Base-by-base conservation (phyloP, 2,888 invertebrate species). In the Lobophora halterata region DNA sequence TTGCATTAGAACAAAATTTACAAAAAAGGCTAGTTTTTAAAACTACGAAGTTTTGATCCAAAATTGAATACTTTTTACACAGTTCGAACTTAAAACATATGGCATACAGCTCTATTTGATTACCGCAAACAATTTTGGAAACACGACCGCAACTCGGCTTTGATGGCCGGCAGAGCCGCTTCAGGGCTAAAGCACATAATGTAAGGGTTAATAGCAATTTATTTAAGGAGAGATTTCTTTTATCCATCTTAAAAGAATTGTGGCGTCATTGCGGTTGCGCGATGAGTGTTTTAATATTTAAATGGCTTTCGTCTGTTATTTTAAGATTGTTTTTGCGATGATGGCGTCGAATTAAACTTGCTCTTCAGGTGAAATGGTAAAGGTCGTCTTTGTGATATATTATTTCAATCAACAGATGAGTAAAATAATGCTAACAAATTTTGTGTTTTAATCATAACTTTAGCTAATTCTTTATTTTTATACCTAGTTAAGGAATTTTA, bases 71-170 rank as follows among this genome's bases (percentile, higher is more conserved):
- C n/a, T n/a, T n/a, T n/a, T n/a, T n/a, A n/a, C n/a, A n/a, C n/a
- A n/a, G n/a, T n/a, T n/a, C n/a, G n/a, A n/a, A n/a, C n/a, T n/a
- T n/a, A n/a, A 77, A 80, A 79, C 81, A 81, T 65, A 72, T 59
- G 71, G 65, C 80, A 81, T 80, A 81, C 61, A 36, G 46, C 43
- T 61, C 63, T 80, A 81, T 79, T 79, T 75, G 80, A 81, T 81
- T 82, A 82, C 61, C 65, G 65, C 79, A 78, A 79, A 80, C 79
- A 79, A 61, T 37, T 61, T 61, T 61, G 65, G 65, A 65, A 64
- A 61, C 57, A 58, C 55, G 44, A 52, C 55, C 55, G 50, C 52
- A 43, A 46, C 61, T 58, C 29, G 43, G 48, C 52, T 49, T 56
- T 51, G 51, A 52, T 33, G 32, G 38, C 24, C 32, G 24, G 23